Percentiles rank a stretch among this genome's conserved stretches.
Evolutionary conservation across 2,113 vertebrate species (phyloP).

Genomic region (Dolichotis patagonum): DNA sequence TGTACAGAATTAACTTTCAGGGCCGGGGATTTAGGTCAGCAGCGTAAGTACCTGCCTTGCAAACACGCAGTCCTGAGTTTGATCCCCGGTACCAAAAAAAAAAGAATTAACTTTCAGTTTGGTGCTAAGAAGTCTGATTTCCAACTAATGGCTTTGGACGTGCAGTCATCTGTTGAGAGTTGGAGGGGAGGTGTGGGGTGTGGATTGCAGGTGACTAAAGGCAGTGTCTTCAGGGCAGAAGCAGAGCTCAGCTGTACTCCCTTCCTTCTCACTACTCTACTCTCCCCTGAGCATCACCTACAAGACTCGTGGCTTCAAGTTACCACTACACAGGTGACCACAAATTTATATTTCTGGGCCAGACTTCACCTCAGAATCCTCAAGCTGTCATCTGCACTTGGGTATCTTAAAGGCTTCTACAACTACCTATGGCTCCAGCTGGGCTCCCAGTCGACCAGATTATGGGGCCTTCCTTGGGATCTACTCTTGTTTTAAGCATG

Average conservation of each 20-base stretch:
- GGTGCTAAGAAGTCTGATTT: no score
- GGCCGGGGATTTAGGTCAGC: no score
- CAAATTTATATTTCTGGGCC: not conserved
- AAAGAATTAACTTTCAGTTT: no score
- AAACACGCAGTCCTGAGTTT: no score
- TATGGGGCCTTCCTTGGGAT: not conserved
- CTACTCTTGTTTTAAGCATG: not conserved
- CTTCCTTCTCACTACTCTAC: not conserved
- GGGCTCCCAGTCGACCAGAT: not conserved
- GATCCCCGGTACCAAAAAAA: no score
- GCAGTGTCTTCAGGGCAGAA: not conserved
- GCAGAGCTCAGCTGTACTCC: not conserved
- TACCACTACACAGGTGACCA: not conserved
- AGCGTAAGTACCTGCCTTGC: no score
- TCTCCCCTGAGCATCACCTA: not conserved
- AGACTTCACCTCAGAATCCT: not conserved
- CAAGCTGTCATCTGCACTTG: not conserved
- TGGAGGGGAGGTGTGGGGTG: not conserved
- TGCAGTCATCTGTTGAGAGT: not conserved
- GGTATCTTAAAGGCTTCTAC: not conserved
- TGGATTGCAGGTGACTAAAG: not conserved
- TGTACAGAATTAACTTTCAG: no score
- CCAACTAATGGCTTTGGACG: not conserved
- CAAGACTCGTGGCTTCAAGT: not conserved
- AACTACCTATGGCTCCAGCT: not conserved